Conservation (phyloP, 2,888 invertebrate species). For the Aricia artaxerxes region DNA sequence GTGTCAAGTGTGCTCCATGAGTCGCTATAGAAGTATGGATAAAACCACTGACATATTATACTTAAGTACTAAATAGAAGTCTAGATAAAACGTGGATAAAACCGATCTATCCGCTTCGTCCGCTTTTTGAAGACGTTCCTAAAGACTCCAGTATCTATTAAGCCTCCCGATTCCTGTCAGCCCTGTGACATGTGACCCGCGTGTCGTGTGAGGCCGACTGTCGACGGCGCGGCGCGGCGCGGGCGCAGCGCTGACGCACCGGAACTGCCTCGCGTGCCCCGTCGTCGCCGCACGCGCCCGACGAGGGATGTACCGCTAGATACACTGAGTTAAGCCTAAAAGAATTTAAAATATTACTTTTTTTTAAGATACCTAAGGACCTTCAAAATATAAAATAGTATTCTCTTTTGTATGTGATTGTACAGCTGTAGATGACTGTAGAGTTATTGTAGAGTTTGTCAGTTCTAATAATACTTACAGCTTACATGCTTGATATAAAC, state of each 20-base stretch:
- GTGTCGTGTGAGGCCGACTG: background rate
- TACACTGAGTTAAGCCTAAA: background rate
- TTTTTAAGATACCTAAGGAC: too few relatives aligned
- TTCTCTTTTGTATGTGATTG: too few relatives aligned
- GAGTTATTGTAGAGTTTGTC: too few relatives aligned
- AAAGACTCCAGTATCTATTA: background rate
- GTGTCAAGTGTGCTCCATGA: too few relatives aligned
- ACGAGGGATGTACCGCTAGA: background rate
- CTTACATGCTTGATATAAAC: too few relatives aligned
- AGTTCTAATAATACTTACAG: too few relatives aligned
- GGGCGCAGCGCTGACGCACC: constrained; percentile 18
- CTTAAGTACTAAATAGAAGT: too few relatives aligned
- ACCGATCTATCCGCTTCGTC: background rate
- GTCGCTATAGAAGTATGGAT: too few relatives aligned
- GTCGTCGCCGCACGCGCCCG: background rate
- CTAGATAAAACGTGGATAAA: too few relatives aligned
- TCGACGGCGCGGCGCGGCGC: background rate
- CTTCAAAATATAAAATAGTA: too few relatives aligned
- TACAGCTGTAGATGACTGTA: too few relatives aligned
- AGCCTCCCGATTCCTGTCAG: background rate
- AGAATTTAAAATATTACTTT: background rate
- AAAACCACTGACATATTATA: too few relatives aligned
- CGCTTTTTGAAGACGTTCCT: background rate
- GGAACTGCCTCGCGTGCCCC: constrained; percentile 21
- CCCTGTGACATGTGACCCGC: background rate